Evolutionary conservation across 2,113 vertebrate genomes (phyloP).

Genomic region (Anolis sagrei): DNA sequence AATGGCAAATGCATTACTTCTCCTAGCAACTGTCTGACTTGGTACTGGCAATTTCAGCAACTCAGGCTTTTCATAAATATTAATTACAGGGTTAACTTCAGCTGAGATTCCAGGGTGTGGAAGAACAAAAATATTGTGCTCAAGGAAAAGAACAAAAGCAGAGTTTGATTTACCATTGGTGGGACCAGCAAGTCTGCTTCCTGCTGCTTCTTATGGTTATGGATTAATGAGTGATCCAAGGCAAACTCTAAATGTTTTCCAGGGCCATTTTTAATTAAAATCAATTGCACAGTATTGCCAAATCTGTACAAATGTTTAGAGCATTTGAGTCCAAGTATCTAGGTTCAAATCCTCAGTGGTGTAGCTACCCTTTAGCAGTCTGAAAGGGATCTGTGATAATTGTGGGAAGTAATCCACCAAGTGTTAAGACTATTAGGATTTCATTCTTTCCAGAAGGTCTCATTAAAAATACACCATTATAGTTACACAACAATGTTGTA

Average conservation of each 20-base stretch:
- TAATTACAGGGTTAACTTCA: constrained; percentile 8
- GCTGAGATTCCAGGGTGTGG: background rate
- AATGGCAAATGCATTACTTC: background rate
- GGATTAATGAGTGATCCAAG: constrained; percentile 1
- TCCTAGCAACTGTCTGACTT: background rate
- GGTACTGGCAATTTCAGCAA: background rate
- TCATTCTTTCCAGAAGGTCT: background rate
- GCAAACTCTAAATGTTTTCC: constrained; percentile 12
- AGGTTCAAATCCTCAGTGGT: background rate
- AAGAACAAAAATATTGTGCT: constrained; percentile 29
- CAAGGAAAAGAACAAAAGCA: constrained; percentile 17
- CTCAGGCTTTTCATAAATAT: constrained; percentile 4
- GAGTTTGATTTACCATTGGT: background rate
- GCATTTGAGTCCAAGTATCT: background rate
- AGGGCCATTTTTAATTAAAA: constrained; percentile 21
- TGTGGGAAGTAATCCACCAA: background rate
- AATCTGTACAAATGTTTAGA: background rate
- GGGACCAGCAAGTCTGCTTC: constrained; percentile 4
- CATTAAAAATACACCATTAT: background rate
- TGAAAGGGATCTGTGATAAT: background rate
- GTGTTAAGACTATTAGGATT: background rate
- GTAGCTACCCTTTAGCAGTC: background rate
- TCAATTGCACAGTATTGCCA: background rate
- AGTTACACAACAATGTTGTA: background rate
- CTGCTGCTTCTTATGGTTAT: constrained; percentile 7